Evolutionary conservation across 1,140 invertebrate species (phyloP).

Genomic region (Eulimnadia texana): DNA sequence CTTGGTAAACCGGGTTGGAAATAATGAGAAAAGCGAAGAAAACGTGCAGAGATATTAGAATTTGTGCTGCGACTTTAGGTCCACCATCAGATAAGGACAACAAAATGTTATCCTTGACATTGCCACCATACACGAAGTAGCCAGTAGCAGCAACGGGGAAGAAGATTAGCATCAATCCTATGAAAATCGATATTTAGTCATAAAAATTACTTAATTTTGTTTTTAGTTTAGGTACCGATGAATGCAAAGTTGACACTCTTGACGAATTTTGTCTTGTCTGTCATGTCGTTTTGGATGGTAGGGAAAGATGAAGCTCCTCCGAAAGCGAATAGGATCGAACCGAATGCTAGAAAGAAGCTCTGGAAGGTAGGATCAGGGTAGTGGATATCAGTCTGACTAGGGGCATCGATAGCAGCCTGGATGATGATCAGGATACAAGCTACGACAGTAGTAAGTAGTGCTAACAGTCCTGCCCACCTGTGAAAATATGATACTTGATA

Average conservation of each 20-base stretch:
- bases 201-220: neutral
- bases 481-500: constrained; percentile 20
- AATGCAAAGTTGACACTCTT: constrained; percentile 37
- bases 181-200: constrained; percentile 22
- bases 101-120: constrained; percentile 37
- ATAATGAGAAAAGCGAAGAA: constrained; percentile 47
- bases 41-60: constrained; percentile 44
- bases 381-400: constrained; percentile 21
- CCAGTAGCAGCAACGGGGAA: constrained; percentile 39
- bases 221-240: constrained; percentile 26
- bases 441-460: constrained; percentile 38
- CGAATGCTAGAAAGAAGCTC: constrained; percentile 45
- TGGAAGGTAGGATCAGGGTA: constrained; percentile 22
- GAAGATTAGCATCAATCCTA: constrained; percentile 42
- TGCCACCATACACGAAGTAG: constrained; percentile 43
- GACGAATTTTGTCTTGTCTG: constrained; percentile 38
- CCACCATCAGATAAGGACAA: constrained; percentile 33
- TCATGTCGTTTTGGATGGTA: constrained; percentile 54
- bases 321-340: constrained; percentile 48
- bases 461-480: constrained; percentile 38
- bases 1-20: constrained; percentile 48
- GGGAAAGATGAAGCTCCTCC: constrained; percentile 51
- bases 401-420: constrained; percentile 33
- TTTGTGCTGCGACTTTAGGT: constrained; percentile 36
- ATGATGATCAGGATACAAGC: constrained; percentile 42